A percentile compares a stretch with the other conserved stretches of the same genome.
These are phyloP conservation scores for Myiopsitta monachus DNA, from an alignment of 2,113 vertebrate genomes.

Conservation along the genomic window DNA sequence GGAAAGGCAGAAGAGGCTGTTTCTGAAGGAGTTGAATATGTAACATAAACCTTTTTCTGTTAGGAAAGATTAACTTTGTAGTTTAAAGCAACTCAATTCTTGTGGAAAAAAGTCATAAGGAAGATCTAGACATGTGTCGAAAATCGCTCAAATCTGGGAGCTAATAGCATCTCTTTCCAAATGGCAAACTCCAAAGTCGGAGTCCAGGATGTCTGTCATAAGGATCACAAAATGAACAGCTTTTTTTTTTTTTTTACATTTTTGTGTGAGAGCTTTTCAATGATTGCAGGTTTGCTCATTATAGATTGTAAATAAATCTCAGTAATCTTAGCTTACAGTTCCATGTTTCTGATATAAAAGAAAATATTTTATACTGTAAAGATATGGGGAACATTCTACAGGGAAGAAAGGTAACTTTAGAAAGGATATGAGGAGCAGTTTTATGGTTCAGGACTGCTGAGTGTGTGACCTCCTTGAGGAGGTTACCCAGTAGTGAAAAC, in stretches of 20 bases:
- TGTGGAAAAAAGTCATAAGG: neutral
- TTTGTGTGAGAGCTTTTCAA: neutral
- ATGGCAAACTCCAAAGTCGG: neutral
- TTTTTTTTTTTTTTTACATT: neutral
- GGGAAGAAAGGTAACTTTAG: neutral
- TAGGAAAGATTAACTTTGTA: neutral
- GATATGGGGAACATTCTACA: neutral
- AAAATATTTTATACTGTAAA: neutral
- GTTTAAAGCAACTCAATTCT: neutral
- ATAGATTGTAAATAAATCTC: neutral
- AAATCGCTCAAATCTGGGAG: neutral
- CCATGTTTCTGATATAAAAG: neutral
- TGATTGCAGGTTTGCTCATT: neutral
- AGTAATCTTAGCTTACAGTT: neutral
- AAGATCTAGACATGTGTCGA: neutral
- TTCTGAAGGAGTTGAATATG: neutral
- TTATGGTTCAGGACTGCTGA: neutral
- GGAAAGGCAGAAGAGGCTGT: neutral
- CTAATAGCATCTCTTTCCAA: neutral
- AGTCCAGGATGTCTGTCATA: neutral
- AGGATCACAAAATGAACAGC: neutral
- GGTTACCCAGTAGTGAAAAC: neutral
- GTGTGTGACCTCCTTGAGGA: neutral
- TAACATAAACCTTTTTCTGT: neutral
- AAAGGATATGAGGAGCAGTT: neutral